phyloP scores from a whole-genome alignment of 2,113 vertebrate genomes.

The Phainopepla nitens region DNA sequence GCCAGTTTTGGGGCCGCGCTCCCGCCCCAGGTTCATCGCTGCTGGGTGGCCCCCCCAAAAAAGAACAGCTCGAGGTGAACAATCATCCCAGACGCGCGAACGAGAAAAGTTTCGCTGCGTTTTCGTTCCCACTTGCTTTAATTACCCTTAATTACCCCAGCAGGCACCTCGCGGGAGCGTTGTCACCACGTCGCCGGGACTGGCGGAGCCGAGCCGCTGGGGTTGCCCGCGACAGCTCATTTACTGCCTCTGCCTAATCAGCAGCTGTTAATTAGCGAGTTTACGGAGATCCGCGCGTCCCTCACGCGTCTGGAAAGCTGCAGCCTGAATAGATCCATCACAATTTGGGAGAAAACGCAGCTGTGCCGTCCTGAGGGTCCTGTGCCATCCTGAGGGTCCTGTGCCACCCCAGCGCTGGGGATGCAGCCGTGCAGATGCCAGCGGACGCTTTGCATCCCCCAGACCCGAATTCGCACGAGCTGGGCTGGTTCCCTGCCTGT shows the following conservation, averaged over 20 bases:
- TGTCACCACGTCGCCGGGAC: neutral
- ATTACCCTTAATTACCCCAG: conserved; percentile 57
- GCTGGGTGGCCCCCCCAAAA: neutral
- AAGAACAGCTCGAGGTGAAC: neutral
- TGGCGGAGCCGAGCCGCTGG: neutral
- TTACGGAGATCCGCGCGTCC: neutral
- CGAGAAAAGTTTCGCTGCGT: neutral
- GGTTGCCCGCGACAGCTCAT: neutral
- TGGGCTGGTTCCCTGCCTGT: neutral
- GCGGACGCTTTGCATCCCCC: accelerated
- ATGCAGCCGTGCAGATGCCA: accelerated
- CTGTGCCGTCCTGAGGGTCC: neutral
- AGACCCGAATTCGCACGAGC: accelerated
- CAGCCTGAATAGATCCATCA: neutral
- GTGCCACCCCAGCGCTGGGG: neutral
- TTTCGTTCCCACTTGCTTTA: conserved; percentile 5
- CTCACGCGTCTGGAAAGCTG: neutral
- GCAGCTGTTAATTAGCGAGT: conserved; percentile 38
- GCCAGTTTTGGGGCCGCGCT: neutral
- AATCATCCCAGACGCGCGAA: neutral
- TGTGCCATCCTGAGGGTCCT: no score
- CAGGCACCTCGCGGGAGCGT: neutral
- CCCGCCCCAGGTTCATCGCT: accelerated
- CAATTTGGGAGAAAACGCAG: neutral
- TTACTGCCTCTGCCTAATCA: neutral